Base-by-base conservation (phyloP, 1,140 invertebrate genomes). In the Diabrotica virgifera region DNA sequence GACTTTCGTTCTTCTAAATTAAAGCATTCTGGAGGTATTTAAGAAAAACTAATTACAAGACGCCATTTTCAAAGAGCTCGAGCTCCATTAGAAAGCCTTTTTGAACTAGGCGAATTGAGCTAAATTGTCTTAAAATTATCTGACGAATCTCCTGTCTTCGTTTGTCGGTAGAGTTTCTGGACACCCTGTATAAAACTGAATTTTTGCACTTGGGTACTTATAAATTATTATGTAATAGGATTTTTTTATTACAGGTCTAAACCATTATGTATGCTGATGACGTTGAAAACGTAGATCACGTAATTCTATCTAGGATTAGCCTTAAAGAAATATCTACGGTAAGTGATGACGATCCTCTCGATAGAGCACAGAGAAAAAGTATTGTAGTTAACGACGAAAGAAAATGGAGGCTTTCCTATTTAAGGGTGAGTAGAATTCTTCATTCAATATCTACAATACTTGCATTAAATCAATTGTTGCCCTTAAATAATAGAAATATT, bases 381-480 rank as follows among this genome's bases (percentile, higher is more conserved):
- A 36, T 38, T 13, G 52, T 62, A 12, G 46, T 53, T 10, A 57
- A 67, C 52, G 64, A 68, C 35, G 72, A 73, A 59, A 67, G 64
- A 35, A 71, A 68, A 52, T 73, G 70, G 70, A 63, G 70, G 14
- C 40, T 69, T 14, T 64, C 65, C 0, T 65, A 73, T 62, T 67
- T 73, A 59, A 70, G 66, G 55, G 72, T 73, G 63, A 63, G 66
- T 65, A 6, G 53, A 58, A 37, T 60, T 10, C 2, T 55, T 55
- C 6, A 24, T 55, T 10, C 5, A 4, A 10, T 13, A 55, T 11
- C 2, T 11, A 14, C 8, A 11, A 14, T 55, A 9, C 2, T 55
- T 14, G 13, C 13, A 9, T 55, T 10, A 14, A 55, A 14, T 36
- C 8, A 0, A 3, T 55, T 13, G 12, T 10, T 55, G 6, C 24